Evolutionary conservation across 1,140 invertebrate genomes (phyloP).

Genomic region (Phthorimaea operculella): DNA sequence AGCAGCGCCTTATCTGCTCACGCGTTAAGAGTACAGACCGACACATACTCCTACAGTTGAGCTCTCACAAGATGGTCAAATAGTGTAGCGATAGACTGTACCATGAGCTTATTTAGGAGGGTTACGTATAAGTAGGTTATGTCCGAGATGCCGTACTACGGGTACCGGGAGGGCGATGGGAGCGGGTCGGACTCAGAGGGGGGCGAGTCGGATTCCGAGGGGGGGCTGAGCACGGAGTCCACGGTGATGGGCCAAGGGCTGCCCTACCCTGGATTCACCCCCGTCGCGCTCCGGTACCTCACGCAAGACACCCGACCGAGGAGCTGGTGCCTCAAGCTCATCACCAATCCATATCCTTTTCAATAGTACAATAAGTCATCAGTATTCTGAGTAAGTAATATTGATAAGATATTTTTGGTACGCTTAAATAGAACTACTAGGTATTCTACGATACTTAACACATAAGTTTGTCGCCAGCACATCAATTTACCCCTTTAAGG

Average conservation of each 20-base stretch:
- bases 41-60: conserved; percentile 58
- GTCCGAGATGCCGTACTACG: conserved; percentile 65
- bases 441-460: no score
- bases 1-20: conserved; percentile 33
- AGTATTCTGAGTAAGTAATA: no score
- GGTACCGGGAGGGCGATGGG: conserved; percentile 52
- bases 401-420: no score
- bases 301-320: conserved; percentile 87
- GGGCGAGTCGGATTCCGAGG: conserved; percentile 71
- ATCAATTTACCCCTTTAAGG: no score
- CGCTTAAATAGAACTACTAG: no score
- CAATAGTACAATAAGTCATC: conserved; percentile 33
- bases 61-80: conserved; percentile 45
- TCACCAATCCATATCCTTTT: conserved; percentile 99
- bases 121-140: conserved; percentile 45
- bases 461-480: no score
- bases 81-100: conserved; percentile 35
- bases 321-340: conserved; percentile 92
- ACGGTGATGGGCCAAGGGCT: conserved; percentile 73
- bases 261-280: conserved; percentile 90
- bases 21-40: conserved; percentile 40
- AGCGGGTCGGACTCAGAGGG: conserved; percentile 63
- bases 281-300: conserved; percentile 84
- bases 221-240: conserved; percentile 67
- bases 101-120: conserved; percentile 44